Evolutionary conservation across 2,888 invertebrate genomes (phyloP), one percentile per base, ranked within the genome.

Genomic region (Chloromyia formosa): DNA sequence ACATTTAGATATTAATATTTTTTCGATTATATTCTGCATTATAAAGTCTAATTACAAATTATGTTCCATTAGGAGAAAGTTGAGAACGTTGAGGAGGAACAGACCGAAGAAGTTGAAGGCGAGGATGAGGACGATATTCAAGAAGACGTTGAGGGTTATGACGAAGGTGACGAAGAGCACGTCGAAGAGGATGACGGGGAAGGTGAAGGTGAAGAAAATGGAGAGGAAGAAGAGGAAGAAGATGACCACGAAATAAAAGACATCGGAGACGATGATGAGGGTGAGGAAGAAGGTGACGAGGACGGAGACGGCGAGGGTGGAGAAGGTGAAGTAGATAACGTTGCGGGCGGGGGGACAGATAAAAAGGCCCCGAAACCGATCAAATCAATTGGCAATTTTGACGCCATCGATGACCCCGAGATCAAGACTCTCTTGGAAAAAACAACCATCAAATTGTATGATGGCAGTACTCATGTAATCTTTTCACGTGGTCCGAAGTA

Each of bases 401-500:
- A 66, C 45, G 49, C 18, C 3, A 66, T 66, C 35, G 23, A 49
- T 9, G 66, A 66, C 35, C 23, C 66, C 10, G 66, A 66, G 22
- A 66, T 66, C 5, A 66, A 66, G 12, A 5, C 45, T 5, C 2
- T 66, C 9, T 45, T 66, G 66, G 66, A 49, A 49, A 66, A 66
- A 14, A 49, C 66, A 2, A 16, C 45, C 10, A 20, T 66, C 12
- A 66, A 66, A 35, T 45, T 77, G 16, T 60, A 56, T 1, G 75
- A 76, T 75, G 77, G 74, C 0, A 61, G 18, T 16, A 53, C 60
- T 35, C 56, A 53, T 49, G 68, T 75, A 22, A 10, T 76, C 0
- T 76, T 76, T 14, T 77, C 77, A 1, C 74, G 77, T 0, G 77
- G 77, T 9, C 77, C 77, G 7, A 77, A 77, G 54, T 77, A 77